Evolutionary conservation across 2,113 vertebrate species (phyloP), one percentile per base, ranked within the genome.

Genomic region (Apistogramma diplotaenia): DNA sequence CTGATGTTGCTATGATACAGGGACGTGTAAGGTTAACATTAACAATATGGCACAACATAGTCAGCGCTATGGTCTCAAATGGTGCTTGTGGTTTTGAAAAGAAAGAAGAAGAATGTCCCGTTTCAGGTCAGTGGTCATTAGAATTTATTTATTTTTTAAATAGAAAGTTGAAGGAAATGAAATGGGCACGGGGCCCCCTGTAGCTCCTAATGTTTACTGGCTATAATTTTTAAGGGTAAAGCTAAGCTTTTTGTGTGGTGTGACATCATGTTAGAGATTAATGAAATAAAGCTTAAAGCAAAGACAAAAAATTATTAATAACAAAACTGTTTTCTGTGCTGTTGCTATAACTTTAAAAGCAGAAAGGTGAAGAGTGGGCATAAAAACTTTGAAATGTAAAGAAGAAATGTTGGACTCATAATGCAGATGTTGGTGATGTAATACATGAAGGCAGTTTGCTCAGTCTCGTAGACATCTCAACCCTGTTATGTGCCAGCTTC

Each of bases 1-100:
- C 73, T 35, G 71, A 87, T 82, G 88, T 91, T 91, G 89, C 89
- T 91, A 84, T 74, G 89, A 87, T 87, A 90, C 87, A 15, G 16
- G 19, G 55, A 89, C 40, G 33, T 82, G 82, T 60, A 87, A 87
- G 83, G 81, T 74, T 85, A 81, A 74, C 76, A 55, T 80, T 79
- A 84, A 87, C 76, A 91, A 65, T 74, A 81, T 55, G 18, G 57
- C 65, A 2, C 79, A 81, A 67, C n/a, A 21, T 79, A 74, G 21
- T 54, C 15, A 72, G 46, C 5, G 54, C 51, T 8, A 7, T 46
- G 51, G 40, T 18, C 60, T 78, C 53, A 80, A 43, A 74, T 74
- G 15, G 57, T 11, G 43, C 43, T 82, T 74, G 31, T 61, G 15
- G 9, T 12, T 15, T 29, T 65, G 37, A 73, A 76, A 78, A 72